Evolutionary conservation across 1,140 invertebrate genomes (phyloP), one percentile per base, ranked within the genome.

Genomic region (Halesus radiatus): DNA sequence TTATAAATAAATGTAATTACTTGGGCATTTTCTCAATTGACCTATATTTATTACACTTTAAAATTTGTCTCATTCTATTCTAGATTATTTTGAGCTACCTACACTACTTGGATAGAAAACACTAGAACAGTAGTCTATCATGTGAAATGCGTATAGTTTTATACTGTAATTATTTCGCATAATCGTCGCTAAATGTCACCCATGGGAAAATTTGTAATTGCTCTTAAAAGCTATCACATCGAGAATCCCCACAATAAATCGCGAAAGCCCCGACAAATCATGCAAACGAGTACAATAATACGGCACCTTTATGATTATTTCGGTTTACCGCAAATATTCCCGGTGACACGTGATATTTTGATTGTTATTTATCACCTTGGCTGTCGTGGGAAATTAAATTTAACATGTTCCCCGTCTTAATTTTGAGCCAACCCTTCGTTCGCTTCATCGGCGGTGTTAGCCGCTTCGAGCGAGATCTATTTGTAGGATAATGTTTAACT

Each of bases 301-400:
- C 60, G 23, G 6, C 13, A 5, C 66, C 66, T 45, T 70, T 45
- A 70, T 18, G 45, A n/a, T 76, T 37, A 22, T 56, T 56, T n/a
- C 72, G 15, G 52, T 45, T 45, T 45, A 7, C 72, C 7, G 16
- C 32, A 37, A 50, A 45, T 22, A 15, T 74, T 22, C 6, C 22
- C 52, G 29, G 32, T 45, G 60, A 45, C 58, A 58, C 56, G 60
- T 77, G 75, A 26, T 77, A 53, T 74, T 62, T 50, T 23, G 56
- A 62, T 60, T 62, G 37, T 78, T 78, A 78, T 78, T 78, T 78
- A 78, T 78, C 54, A 62, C 76, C 37, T 29, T 23, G 23, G 26
- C 68, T 79, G 78, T 73, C 78, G 64, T 6, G 15, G 52, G 32
- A 73, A 73, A 79, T 79, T 79, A 23, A 79, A 79, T 79, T 79